A percentile compares a stretch with the other conserved stretches of the same genome.
Conservation (phyloP, 2,888 invertebrate species). For the Folsomia manolachei region DNA sequence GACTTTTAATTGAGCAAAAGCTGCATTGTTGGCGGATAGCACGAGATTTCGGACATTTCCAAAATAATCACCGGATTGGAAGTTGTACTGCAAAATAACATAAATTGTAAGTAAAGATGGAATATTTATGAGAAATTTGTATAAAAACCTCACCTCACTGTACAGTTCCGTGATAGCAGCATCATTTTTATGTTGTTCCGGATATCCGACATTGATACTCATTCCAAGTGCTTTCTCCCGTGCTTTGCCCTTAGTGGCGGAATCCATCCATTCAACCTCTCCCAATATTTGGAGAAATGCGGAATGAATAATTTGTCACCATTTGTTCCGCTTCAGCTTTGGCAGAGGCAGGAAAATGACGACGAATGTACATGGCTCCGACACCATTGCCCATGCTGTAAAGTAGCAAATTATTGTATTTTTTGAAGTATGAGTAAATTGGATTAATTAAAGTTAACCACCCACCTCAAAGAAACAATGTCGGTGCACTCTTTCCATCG, state of each 20-base stretch:
- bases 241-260: conserved; percentile 52
- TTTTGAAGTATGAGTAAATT: not conserved
- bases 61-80: conserved; percentile 49
- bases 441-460: too few relatives aligned
- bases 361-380: conserved; percentile 80
- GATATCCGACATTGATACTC: conserved; percentile 54
- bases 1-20: conserved; percentile 49
- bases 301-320: conserved; percentile 74
- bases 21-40: conserved; percentile 50
- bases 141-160: conserved; percentile 25
- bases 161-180: conserved; percentile 52
- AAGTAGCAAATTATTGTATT: not conserved
- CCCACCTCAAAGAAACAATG: conserved; percentile 54
- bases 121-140: not conserved
- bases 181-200: conserved; percentile 53
- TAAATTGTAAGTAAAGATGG: too few relatives aligned
- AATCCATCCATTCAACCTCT: conserved; percentile 88
- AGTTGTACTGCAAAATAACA: conserved; percentile 40
- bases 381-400: conserved; percentile 54
- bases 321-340: conserved; percentile 79
- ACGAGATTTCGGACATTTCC: conserved; percentile 50
- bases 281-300: conserved; percentile 77
- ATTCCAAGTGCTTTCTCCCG: conserved; percentile 53
- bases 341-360: conserved; percentile 79
- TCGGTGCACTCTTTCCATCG: conserved; percentile 89